Evolutionary conservation across 2,113 vertebrate species (phyloP).

Genomic region (Pandion haliaetus): DNA sequence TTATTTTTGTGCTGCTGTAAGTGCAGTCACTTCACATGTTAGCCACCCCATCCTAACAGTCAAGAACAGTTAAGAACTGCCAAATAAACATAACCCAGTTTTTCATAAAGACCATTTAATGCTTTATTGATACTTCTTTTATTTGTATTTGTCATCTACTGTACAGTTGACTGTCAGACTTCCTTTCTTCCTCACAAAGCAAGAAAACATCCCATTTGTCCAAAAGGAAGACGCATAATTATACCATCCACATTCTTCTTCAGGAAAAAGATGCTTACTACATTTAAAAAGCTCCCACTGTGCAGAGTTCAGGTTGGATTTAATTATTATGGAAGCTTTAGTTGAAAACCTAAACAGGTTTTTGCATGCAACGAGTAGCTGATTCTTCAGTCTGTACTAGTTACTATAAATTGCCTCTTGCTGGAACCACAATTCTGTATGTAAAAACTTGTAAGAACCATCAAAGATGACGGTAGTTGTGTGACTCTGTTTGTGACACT

Average conservation of each 20-base stretch:
- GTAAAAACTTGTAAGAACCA: neutral
- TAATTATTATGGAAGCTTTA: neutral
- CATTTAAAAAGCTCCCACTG: neutral
- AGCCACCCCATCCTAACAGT: neutral
- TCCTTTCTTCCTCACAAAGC: neutral
- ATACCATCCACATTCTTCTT: neutral
- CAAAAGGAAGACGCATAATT: neutral
- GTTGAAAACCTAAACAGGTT: neutral
- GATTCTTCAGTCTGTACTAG: neutral
- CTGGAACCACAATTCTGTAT: neutral
- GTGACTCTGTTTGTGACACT: neutral
- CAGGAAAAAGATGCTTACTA: neutral
- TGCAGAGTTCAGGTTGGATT: neutral
- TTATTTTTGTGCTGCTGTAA: neutral
- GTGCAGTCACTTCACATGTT: neutral
- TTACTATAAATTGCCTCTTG: neutral
- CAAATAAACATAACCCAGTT: neutral
- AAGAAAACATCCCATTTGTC: neutral
- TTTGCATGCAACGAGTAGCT: neutral
- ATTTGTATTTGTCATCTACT: neutral
- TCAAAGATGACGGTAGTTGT: neutral
- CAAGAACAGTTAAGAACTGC: neutral
- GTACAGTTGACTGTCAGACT: neutral
- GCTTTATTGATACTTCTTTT: too few species aligned
- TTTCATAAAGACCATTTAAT: neutral